These are phyloP conservation scores for Choristoneura fumiferana DNA, from an alignment of 1,140 invertebrate species.

Conservation along the genomic window DNA sequence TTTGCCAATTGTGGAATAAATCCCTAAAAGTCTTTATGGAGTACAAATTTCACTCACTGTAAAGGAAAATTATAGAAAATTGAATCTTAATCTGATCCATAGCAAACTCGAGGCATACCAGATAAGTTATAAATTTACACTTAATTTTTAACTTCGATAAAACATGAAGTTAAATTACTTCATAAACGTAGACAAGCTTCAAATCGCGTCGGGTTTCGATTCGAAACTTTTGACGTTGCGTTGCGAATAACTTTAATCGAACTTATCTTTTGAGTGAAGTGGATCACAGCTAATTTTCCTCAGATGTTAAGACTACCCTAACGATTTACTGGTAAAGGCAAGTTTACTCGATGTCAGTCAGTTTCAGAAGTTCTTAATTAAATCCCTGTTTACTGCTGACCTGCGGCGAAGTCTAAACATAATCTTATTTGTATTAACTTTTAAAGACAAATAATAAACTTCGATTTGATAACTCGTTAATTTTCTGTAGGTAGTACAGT, in stretches of 20 bases:
- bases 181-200: conserved; percentile 9
- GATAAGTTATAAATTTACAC: too few relatives aligned
- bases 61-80: too few relatives aligned
- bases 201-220: conserved; percentile 10
- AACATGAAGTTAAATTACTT: conserved; percentile 14
- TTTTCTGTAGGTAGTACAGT: too few relatives aligned
- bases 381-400: background rate
- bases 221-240: conserved; percentile 11
- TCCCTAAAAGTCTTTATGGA: too few relatives aligned
- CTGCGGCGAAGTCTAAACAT: too few relatives aligned
- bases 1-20: too few relatives aligned
- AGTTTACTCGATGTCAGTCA: background rate
- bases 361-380: background rate
- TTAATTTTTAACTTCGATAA: background rate
- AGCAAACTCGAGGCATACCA: too few relatives aligned
- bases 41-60: too few relatives aligned
- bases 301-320: background rate
- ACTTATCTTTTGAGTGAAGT: conserved; percentile 10
- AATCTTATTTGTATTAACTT: too few relatives aligned
- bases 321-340: background rate
- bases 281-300: background rate
- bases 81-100: too few relatives aligned
- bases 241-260: conserved; percentile 17
- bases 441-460: too few relatives aligned
- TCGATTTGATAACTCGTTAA: too few relatives aligned